phyloP scores from a whole-genome alignment of 2,113 vertebrate species.

The Cyrtonyx montezumae region DNA sequence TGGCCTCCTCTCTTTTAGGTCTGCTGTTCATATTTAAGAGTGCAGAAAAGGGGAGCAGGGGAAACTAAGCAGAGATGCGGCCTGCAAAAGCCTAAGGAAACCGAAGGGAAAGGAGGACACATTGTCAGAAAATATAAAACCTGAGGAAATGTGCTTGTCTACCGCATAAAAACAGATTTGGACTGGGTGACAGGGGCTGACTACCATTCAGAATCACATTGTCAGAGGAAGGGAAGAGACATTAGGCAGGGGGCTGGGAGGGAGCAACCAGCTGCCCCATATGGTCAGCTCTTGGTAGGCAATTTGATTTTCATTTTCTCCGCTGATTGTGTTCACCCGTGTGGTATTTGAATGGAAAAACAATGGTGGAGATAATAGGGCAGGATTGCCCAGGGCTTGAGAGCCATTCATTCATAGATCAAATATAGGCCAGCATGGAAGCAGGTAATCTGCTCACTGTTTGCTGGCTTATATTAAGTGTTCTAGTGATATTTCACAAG shows the following conservation, averaged over 20 bases:
- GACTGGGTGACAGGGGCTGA: not conserved
- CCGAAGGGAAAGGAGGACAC: not conserved
- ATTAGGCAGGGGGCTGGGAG: slow-evolving; percentile 59
- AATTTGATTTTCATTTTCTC: slow-evolving; percentile 75
- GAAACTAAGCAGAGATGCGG: not conserved
- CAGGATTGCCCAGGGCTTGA: slow-evolving; percentile 55
- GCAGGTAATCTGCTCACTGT: slow-evolving; percentile 59
- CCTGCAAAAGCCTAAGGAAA: not conserved
- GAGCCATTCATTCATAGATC: slow-evolving; percentile 63
- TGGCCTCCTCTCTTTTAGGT: slow-evolving; percentile 40
- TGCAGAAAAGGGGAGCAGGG: not conserved
- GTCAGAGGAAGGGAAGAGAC: slow-evolving; percentile 7
- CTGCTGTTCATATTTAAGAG: not conserved
- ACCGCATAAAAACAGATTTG: slow-evolving; percentile 6
- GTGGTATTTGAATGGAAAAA: slow-evolving; percentile 69
- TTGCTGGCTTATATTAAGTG: slow-evolving; percentile 31
- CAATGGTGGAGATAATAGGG: slow-evolving; percentile 65
- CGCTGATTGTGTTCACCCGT: slow-evolving; percentile 65
- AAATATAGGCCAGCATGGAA: slow-evolving; percentile 63
- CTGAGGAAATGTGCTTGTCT: not conserved
- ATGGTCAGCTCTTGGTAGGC: slow-evolving; percentile 68
- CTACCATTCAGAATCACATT: slow-evolving; percentile 4
- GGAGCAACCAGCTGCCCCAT: slow-evolving; percentile 67
- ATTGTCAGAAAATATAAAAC: slow-evolving; percentile 1
- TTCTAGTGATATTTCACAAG: slow-evolving; percentile 47